phyloP scores from a whole-genome alignment of 2,113 vertebrate species.

The Holacanthus passer region DNA sequence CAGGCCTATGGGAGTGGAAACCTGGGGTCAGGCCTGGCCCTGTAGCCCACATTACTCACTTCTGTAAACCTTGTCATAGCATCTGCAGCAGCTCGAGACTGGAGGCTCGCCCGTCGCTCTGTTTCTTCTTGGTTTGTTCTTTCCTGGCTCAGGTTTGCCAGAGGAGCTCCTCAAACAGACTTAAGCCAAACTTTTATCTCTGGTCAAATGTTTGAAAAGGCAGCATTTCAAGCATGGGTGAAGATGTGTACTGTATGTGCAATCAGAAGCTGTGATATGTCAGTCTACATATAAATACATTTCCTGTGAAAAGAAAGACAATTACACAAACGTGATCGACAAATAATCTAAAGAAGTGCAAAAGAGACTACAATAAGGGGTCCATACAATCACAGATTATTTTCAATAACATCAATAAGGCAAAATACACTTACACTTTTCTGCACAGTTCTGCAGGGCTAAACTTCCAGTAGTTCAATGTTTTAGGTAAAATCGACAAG shows the following conservation, averaged over 20 bases:
- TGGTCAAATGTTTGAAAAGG: conserved; percentile 9
- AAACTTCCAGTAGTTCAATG: neutral
- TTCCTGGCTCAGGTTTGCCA: conserved; percentile 15
- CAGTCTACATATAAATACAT: neutral
- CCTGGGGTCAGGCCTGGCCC: conserved; percentile 10
- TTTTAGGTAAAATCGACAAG: neutral
- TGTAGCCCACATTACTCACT: conserved; percentile 38
- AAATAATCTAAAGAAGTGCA: neutral
- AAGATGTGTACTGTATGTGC: neutral
- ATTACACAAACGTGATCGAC: neutral
- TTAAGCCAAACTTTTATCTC: conserved; percentile 2
- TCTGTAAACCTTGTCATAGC: conserved; percentile 40
- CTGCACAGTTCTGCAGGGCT: neutral
- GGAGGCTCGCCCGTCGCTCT: conserved; percentile 27
- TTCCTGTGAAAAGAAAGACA: neutral
- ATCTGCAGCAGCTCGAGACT: conserved; percentile 2
- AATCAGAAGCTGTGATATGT: neutral
- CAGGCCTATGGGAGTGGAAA: conserved; percentile 26
- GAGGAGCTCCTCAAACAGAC: neutral
- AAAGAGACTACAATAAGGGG: neutral
- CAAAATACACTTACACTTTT: neutral
- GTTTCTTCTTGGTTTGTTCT: conserved; percentile 30
- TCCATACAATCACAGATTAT: neutral
- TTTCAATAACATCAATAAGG: too few relatives aligned
- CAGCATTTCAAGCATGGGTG: neutral